Conservation (phyloP, 2,888 invertebrate genomes). For the Bellardia pandia region DNA sequence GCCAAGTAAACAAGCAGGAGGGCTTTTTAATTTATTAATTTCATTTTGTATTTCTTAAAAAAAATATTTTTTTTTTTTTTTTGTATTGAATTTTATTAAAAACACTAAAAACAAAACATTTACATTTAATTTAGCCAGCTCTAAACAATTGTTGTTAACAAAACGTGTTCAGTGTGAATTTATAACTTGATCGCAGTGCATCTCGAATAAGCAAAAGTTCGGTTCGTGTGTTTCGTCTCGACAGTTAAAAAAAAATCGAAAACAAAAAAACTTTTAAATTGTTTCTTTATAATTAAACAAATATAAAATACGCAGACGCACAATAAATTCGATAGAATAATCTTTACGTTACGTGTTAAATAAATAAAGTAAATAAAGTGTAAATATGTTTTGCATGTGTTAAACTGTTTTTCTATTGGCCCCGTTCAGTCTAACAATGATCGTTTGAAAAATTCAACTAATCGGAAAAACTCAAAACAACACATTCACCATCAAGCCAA, state of each 20-base stretch:
- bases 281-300: neutral
- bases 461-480: constrained; percentile 64
- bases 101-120: neutral
- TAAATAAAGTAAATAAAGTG: constrained; percentile 15
- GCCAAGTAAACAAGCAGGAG: constrained; percentile 53
- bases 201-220: constrained; percentile 38
- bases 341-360: constrained; percentile 20
- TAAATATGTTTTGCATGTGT: constrained; percentile 54
- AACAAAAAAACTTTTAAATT: neutral
- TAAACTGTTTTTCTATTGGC: constrained; percentile 70
- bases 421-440: constrained; percentile 71
- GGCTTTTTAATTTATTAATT: constrained; percentile 54
- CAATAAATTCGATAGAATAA: neutral
- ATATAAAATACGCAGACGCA: neutral
- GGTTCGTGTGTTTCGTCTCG: constrained; percentile 15
- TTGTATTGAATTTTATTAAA: constrained; percentile 6
- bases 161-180: constrained; percentile 69
- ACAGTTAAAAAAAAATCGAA: neutral
- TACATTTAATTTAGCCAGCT: constrained; percentile 42
- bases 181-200: constrained; percentile 65
- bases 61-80: constrained; percentile 7
- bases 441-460: constrained; percentile 72
- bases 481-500: constrained; percentile 42
- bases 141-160: constrained; percentile 57
- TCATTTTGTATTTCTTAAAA: constrained; percentile 29